A percentile compares a stretch with the other conserved stretches of the same genome.
Evolutionary conservation across 2,797 vertebrate genomes (phyloP).

Genomic region (Hydrocynus forskahlii): DNA sequence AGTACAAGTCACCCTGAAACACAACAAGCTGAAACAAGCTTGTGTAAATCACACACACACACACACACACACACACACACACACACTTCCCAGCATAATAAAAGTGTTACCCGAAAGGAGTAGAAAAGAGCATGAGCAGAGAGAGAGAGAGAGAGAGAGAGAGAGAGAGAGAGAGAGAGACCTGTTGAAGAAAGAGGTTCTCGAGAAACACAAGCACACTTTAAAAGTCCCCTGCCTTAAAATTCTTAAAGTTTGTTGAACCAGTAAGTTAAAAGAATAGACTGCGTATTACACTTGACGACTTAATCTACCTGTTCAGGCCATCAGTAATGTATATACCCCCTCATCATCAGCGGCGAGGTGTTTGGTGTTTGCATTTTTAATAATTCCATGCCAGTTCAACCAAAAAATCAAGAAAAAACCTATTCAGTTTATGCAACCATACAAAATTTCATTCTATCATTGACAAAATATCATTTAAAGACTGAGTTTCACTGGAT

Average conservation of each 20-base stretch:
- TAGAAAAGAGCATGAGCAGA: background rate
- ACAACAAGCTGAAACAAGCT: slow-evolving; percentile 64
- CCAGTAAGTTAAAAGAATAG: no score
- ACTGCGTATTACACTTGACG: no score
- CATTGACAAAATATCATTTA: no score
- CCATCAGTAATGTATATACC: no score
- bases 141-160: background rate
- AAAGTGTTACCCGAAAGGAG: slow-evolving; percentile 32
- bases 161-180: background rate
- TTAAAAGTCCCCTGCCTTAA: background rate
- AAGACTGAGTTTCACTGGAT: background rate
- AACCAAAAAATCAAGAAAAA: no score
- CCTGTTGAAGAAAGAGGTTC: background rate
- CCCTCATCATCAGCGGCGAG: no score
- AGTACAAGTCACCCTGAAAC: slow-evolving; percentile 41
- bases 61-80: slow-evolving; percentile 11
- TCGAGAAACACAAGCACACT: background rate
- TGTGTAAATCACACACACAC: slow-evolving; percentile 64
- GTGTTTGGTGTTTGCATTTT: no score
- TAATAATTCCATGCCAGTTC: no score
- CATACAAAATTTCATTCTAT: no score
- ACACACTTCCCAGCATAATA: slow-evolving; percentile 25
- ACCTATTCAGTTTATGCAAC: no score
- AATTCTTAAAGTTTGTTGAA: no score
- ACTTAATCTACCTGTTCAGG: no score